A percentile compares a stretch with the other conserved stretches of the same genome.
phyloP scores from a whole-genome alignment of 2,797 vertebrate species.

The Gallirallus australis region DNA sequence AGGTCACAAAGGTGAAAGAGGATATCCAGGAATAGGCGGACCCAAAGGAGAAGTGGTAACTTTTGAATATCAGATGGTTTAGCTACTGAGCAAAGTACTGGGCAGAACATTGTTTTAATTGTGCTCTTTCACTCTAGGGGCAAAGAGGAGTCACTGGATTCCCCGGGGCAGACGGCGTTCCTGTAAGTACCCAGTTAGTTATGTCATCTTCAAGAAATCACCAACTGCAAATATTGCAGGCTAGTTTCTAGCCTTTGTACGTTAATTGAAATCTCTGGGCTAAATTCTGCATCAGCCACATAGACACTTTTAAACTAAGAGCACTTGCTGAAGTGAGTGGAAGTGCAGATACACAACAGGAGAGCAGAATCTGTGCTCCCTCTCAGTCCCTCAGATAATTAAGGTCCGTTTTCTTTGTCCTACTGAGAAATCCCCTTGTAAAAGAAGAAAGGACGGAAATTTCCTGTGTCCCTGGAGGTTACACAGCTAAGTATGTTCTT shows the following conservation, averaged over 20 bases:
- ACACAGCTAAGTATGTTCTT: background rate
- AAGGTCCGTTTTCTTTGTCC: background rate
- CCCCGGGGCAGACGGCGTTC: conserved; percentile 90
- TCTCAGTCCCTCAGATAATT: conserved; percentile 12
- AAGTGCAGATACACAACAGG: background rate
- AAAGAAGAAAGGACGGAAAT: background rate
- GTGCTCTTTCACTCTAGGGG: conserved; percentile 80
- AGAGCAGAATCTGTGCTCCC: background rate
- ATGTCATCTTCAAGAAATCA: conserved; percentile 11
- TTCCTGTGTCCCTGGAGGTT: background rate
- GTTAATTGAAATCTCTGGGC: conserved; percentile 32
- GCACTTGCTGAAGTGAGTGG: background rate
- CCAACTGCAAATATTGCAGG: background rate
- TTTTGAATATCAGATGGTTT: background rate
- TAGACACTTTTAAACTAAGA: background rate
- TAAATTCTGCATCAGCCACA: background rate
- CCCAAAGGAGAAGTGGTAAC: conserved; percentile 91
- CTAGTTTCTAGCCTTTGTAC: conserved; percentile 1
- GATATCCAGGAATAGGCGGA: conserved; percentile 83
- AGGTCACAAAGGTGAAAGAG: conserved; percentile 90
- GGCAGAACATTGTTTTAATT: background rate
- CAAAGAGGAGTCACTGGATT: conserved; percentile 92
- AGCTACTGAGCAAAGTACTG: background rate
- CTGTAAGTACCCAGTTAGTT: conserved; percentile 84
- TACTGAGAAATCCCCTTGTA: background rate